phyloP scores from a whole-genome alignment of 2,797 vertebrate genomes.

The Hypotaenidia okinawae region DNA sequence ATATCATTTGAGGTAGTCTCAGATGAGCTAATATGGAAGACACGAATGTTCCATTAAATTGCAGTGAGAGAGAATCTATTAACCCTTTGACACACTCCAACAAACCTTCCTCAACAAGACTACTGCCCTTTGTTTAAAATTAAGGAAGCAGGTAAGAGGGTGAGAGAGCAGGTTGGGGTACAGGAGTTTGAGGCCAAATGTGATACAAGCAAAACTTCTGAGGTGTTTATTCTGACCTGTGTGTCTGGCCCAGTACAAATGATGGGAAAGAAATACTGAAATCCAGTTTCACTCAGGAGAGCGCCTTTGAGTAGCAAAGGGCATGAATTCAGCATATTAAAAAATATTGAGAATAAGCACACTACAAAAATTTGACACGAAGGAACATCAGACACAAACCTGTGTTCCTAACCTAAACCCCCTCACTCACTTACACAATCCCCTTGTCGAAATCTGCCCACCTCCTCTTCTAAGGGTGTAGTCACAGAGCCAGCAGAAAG shows the following conservation, averaged over 20 bases:
- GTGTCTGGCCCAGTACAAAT: neutral
- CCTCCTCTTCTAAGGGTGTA: neutral
- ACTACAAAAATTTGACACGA: neutral
- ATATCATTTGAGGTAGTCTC: neutral
- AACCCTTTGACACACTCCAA: neutral
- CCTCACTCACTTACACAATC: rapidly evolving
- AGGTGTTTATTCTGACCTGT: neutral
- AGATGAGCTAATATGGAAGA: conserved; percentile 8
- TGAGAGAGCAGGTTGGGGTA: neutral
- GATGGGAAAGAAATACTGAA: neutral
- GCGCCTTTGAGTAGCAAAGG: neutral
- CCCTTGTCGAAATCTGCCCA: neutral
- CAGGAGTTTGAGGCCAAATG: neutral
- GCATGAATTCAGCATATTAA: neutral
- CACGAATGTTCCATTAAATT: neutral
- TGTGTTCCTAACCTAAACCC: neutral
- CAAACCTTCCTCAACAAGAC: neutral
- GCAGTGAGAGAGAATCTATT: neutral
- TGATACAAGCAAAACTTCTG: neutral
- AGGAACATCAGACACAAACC: neutral
- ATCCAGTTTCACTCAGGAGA: neutral
- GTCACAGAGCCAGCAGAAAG: neutral
- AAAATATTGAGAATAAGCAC: neutral
- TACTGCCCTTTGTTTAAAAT: neutral
- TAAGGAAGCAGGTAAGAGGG: neutral